phyloP scores from a whole-genome alignment of 2,797 vertebrate genomes.

The Coregonus ussuriensis region DNA sequence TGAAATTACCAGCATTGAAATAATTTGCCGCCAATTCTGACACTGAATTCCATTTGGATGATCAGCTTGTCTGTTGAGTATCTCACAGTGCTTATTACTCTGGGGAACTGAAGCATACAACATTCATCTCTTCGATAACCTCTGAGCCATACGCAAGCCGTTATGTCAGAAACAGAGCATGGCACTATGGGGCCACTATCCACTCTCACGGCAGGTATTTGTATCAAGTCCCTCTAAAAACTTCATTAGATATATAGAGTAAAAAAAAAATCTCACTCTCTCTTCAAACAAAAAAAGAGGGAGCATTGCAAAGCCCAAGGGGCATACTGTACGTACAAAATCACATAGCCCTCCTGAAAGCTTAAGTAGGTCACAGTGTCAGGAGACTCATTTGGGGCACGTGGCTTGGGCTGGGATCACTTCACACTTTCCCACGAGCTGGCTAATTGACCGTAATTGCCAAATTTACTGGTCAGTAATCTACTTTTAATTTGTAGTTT shows the following conservation, averaged over 20 bases:
- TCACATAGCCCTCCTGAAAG: slow-evolving; percentile 35
- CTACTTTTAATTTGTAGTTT: slow-evolving; percentile 71
- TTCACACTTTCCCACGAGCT: slow-evolving; percentile 72
- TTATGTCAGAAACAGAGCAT: slow-evolving; percentile 54
- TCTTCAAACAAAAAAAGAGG: background rate
- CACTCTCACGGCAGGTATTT: slow-evolving; percentile 57
- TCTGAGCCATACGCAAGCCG: slow-evolving; percentile 59
- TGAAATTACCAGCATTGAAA: slow-evolving; percentile 58
- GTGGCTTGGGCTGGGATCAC: slow-evolving; percentile 36
- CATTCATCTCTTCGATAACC: slow-evolving; percentile 57
- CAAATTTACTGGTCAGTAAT: slow-evolving; percentile 87
- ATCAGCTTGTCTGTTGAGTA: slow-evolving; percentile 31
- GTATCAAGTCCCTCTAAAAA: slow-evolving; percentile 15
- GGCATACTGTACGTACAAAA: background rate
- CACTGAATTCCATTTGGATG: slow-evolving; percentile 42
- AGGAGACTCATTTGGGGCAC: slow-evolving; percentile 58
- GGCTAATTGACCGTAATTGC: slow-evolving; percentile 86
- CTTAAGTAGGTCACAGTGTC: slow-evolving; percentile 67
- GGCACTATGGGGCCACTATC: slow-evolving; percentile 40
- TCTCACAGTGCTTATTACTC: slow-evolving; percentile 58
- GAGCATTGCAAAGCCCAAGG: background rate
- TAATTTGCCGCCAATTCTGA: slow-evolving; percentile 23
- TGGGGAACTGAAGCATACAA: slow-evolving; percentile 58
- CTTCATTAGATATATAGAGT: background rate
- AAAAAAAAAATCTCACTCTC: background rate